A percentile compares a stretch with the other conserved stretches of the same genome.
Evolutionary conservation across 2,888 invertebrate species (phyloP).

Genomic region (Chymomyza caudatula): DNA sequence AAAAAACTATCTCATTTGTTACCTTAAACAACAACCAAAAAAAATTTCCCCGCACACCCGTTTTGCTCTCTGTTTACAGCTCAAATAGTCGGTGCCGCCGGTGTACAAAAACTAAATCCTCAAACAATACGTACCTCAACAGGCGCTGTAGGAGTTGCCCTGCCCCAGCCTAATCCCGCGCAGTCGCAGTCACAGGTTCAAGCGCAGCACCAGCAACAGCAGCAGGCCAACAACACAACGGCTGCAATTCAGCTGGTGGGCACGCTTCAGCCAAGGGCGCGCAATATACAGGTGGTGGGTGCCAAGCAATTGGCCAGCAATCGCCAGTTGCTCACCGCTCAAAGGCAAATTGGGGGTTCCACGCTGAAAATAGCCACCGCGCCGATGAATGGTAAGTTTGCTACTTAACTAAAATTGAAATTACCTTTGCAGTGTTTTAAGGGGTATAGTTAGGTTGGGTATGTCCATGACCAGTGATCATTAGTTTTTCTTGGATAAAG

Average conservation of each 20-base stretch:
- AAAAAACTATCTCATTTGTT: constrained; percentile 29
- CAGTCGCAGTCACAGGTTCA: constrained; percentile 39
- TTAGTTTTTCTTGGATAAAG: too few relatives aligned
- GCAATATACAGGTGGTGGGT: constrained; percentile 77
- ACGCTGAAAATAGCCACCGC: constrained; percentile 75
- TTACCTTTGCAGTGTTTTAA: too few relatives aligned
- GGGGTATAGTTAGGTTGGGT: too few relatives aligned
- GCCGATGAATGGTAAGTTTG: constrained; percentile 72
- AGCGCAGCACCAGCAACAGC: constrained; percentile 30
- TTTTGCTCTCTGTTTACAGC: constrained; percentile 75
- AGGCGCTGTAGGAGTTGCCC: constrained; percentile 57
- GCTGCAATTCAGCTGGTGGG: constrained; percentile 72
- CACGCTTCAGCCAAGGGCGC: constrained; percentile 74
- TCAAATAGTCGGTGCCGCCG: constrained; percentile 83
- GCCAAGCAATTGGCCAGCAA: constrained; percentile 71
- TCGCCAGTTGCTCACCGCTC: constrained; percentile 73
- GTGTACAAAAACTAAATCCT: constrained; percentile 81
- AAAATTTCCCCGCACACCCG: constrained; percentile 68
- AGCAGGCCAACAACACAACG: constrained; percentile 29
- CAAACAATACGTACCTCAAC: constrained; percentile 77
- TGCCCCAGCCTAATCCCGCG: constrained; percentile 14
- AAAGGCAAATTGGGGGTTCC: constrained; percentile 75
- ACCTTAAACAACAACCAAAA: constrained; percentile 31
- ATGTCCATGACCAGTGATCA: too few relatives aligned
- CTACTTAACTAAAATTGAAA: too few relatives aligned